A percentile compares a stretch with the other conserved stretches of the same genome.
These are phyloP conservation scores for Xenentodon cancila DNA, from an alignment of 2,797 vertebrate genomes.

Conservation along the genomic window DNA sequence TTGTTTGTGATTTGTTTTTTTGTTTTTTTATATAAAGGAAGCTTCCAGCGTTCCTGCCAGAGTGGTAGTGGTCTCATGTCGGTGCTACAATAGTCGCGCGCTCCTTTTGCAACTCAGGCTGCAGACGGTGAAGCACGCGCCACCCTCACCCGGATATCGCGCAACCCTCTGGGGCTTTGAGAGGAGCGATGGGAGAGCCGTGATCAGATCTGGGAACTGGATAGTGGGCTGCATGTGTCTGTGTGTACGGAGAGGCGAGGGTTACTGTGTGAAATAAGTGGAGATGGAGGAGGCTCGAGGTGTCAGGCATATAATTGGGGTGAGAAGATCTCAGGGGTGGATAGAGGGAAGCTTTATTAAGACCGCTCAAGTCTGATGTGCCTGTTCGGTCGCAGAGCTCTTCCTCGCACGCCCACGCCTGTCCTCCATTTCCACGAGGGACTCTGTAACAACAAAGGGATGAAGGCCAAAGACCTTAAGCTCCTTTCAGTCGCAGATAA, in stretches of 20 bases:
- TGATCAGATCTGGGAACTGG: slow-evolving; percentile 56
- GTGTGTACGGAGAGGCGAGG: not conserved
- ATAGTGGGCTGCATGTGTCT: slow-evolving; percentile 7
- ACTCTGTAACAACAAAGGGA: slow-evolving; percentile 70
- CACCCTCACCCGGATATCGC: slow-evolving; percentile 38
- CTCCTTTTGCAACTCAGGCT: slow-evolving; percentile 19
- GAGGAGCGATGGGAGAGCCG: slow-evolving; percentile 39
- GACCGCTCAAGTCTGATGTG: slow-evolving; percentile 71
- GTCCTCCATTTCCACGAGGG: slow-evolving; percentile 63
- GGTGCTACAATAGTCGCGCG: not conserved
- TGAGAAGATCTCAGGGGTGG: slow-evolving; percentile 79
- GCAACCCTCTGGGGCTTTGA: slow-evolving; percentile 42
- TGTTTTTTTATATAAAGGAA: not conserved
- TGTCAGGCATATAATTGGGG: slow-evolving; percentile 82
- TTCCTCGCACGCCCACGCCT: slow-evolving; percentile 56
- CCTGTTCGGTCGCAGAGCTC: slow-evolving; percentile 49
- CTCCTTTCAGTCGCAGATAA: slow-evolving; percentile 59
- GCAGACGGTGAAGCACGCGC: slow-evolving; percentile 35
- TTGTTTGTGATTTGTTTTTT: not conserved
- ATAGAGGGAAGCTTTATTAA: slow-evolving; percentile 79
- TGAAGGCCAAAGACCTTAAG: slow-evolving; percentile 67
- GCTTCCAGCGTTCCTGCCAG: not conserved
- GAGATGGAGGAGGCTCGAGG: slow-evolving; percentile 63
- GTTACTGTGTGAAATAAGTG: slow-evolving; percentile 50
- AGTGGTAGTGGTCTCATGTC: slow-evolving; percentile 19